These are phyloP conservation scores for Hozukius guyotensis DNA, from an alignment of 2,797 vertebrate genomes.

Conservation along the genomic window DNA sequence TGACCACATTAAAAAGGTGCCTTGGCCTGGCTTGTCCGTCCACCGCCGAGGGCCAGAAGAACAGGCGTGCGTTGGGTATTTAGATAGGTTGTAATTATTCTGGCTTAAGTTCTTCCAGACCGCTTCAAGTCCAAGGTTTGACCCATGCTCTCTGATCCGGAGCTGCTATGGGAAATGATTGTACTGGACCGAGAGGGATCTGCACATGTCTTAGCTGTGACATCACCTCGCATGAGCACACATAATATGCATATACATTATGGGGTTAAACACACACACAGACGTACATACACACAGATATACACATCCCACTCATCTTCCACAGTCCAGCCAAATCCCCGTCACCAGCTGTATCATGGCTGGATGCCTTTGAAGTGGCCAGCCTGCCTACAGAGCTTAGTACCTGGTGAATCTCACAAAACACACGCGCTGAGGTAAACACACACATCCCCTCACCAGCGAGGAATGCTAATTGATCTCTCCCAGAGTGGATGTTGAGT, in stretches of 20 bases:
- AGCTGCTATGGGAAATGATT: constrained; percentile 65
- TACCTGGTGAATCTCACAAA: constrained; percentile 27
- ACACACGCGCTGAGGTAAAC: constrained; percentile 32
- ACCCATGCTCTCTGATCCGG: constrained; percentile 66
- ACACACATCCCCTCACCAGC: constrained; percentile 43
- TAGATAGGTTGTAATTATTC: constrained; percentile 80
- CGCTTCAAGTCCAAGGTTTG: constrained; percentile 56
- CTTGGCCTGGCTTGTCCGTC: constrained; percentile 50
- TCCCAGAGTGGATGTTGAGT: constrained; percentile 47
- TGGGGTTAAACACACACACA: neutral
- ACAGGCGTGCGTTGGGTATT: constrained; percentile 63
- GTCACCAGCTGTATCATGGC: constrained; percentile 52
- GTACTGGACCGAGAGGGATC: constrained; percentile 38
- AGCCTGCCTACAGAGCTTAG: constrained; percentile 30
- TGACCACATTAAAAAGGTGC: constrained; percentile 63
- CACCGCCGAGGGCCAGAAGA: constrained; percentile 45
- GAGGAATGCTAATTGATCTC: constrained; percentile 54
- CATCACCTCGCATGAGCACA: constrained; percentile 56
- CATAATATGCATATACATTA: constrained; percentile 31
- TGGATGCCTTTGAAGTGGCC: constrained; percentile 65
- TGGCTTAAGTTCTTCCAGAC: constrained; percentile 79
- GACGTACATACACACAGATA: neutral
- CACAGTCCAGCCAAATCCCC: constrained; percentile 56
- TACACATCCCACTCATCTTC: constrained; percentile 28
- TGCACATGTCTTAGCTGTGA: constrained; percentile 65